These are phyloP conservation scores for Brenthis hecate DNA, from an alignment of 2,888 invertebrate species.

Conservation along the genomic window DNA sequence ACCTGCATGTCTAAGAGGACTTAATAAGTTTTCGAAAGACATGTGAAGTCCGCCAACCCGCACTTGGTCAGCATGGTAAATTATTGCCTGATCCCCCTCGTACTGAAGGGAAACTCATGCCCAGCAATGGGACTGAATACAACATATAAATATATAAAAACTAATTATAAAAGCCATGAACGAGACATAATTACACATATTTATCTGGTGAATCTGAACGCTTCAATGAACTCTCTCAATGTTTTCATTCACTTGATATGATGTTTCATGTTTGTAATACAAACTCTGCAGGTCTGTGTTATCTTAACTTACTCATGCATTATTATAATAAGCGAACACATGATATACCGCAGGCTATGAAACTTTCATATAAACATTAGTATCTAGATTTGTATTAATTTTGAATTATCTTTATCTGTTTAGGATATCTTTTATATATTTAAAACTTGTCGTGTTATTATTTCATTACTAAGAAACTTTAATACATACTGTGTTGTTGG, in stretches of 20 bases:
- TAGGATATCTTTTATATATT: too few relatives aligned
- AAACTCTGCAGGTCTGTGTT: conserved; percentile 13
- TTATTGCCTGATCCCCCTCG: too few relatives aligned
- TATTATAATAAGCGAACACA: conserved; percentile 6
- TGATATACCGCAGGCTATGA: background rate
- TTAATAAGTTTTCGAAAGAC: too few relatives aligned
- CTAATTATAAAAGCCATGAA: conserved; percentile 3
- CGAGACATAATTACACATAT: background rate
- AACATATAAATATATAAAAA: background rate
- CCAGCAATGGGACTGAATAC: background rate
- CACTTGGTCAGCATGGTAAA: too few relatives aligned
- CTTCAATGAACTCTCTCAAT: conserved; percentile 25
- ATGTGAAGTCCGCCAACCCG: too few relatives aligned
- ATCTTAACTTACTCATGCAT: conserved; percentile 10
- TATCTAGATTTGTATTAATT: background rate
- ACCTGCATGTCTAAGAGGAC: too few relatives aligned
- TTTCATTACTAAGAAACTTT: too few relatives aligned
- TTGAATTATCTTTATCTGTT: too few relatives aligned
- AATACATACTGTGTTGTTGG: too few relatives aligned
- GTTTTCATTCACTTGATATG: conserved; percentile 20
- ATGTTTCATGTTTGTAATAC: conserved; percentile 29
- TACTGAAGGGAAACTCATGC: too few relatives aligned
- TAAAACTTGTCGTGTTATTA: too few relatives aligned
- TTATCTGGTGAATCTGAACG: background rate
- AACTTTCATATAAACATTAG: background rate